Percentiles rank a stretch among this genome's conserved stretches.
These are phyloP conservation scores for Plestiodon gilberti DNA, from an alignment of 2,113 vertebrate species.

Conservation along the genomic window DNA sequence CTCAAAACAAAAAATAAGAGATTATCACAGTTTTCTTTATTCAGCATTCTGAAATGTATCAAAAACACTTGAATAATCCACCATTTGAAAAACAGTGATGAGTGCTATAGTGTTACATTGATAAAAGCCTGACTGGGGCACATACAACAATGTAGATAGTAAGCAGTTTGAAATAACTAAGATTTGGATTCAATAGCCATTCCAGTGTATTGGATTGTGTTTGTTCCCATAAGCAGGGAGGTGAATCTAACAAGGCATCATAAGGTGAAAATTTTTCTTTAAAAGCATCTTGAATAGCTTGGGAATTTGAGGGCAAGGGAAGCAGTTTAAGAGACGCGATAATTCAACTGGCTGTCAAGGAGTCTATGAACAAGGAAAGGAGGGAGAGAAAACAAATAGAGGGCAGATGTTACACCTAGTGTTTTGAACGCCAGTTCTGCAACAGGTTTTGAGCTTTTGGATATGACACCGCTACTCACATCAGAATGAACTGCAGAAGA, in stretches of 20 bases:
- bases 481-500: background rate
- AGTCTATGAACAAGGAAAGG: background rate
- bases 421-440: background rate
- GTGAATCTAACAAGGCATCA: background rate
- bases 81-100: background rate
- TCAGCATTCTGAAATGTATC: background rate
- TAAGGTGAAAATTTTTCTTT: constrained; percentile 8
- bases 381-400: background rate
- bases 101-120: background rate
- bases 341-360: background rate
- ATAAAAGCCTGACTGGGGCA: too few species aligned
- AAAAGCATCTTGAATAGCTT: constrained; percentile 12
- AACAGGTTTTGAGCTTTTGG: background rate
- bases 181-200: background rate
- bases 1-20: background rate
- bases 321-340: background rate
- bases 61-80: background rate
- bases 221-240: background rate
- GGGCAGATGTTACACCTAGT: background rate
- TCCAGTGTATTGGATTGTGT: background rate
- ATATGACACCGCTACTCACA: background rate
- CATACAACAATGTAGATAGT: background rate
- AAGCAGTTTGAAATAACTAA: background rate
- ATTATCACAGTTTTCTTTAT: background rate
- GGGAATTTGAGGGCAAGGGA: background rate